phyloP scores from a whole-genome alignment of 2,113 vertebrate genomes.

The Todiramphus saurophagus region DNA sequence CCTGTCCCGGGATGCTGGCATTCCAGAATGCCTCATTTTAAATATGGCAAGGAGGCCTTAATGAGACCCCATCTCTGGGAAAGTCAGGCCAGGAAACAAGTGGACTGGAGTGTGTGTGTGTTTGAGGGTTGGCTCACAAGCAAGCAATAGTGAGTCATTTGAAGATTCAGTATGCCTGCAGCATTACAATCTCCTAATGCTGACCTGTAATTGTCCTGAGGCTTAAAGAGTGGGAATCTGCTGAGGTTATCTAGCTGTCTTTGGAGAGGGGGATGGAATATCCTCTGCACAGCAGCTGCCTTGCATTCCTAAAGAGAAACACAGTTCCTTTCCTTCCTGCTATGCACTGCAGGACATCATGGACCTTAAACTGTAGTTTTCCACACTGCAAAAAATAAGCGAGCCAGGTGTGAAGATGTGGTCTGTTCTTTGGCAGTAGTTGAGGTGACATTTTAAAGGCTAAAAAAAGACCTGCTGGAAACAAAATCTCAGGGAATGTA shows the following conservation, averaged over 20 bases:
- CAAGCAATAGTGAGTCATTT: not conserved
- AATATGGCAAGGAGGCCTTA: not conserved
- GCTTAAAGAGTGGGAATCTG: not conserved
- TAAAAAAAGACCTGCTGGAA: not conserved
- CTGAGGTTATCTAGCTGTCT: not conserved
- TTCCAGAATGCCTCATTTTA: not conserved
- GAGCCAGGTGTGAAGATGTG: not conserved
- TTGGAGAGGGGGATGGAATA: not conserved
- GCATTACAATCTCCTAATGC: not conserved
- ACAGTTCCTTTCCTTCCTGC: not conserved
- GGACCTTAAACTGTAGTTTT: not conserved
- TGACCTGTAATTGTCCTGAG: not conserved
- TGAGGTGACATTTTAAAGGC: not conserved
- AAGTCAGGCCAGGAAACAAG: not conserved
- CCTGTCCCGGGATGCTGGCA: not conserved
- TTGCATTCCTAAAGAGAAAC: not conserved
- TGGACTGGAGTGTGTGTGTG: fast-evolving
- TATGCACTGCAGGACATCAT: not conserved
- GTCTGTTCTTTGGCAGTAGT: not conserved
- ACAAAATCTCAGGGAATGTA: not conserved
- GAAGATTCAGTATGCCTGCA: not conserved
- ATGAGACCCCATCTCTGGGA: not conserved
- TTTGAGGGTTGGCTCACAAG: not conserved
- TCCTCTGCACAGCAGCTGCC: not conserved
- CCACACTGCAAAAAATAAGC: not conserved